Conservation (phyloP, 2,797 vertebrate species). For the Propithecus deckenii region DNA sequence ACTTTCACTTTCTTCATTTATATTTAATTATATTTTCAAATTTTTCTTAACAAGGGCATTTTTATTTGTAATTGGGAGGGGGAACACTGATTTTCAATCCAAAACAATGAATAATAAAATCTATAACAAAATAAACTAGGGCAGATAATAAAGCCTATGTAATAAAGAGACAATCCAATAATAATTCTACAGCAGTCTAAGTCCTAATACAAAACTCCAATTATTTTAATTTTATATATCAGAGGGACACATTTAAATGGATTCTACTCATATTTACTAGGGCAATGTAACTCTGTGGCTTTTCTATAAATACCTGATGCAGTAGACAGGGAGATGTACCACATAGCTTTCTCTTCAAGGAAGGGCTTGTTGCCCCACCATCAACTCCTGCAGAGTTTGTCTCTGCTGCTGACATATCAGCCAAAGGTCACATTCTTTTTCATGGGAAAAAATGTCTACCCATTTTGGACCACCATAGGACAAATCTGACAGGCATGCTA, state of each 20-base stretch:
- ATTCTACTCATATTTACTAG: neutral
- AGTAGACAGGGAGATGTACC: neutral
- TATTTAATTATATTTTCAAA: neutral
- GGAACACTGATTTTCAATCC: neutral
- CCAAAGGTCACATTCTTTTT: neutral
- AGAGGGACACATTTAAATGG: neutral
- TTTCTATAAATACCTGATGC: neutral
- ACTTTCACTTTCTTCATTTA: neutral
- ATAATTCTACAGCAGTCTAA: neutral
- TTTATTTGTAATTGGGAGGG: neutral
- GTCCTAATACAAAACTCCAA: neutral
- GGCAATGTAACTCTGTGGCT: neutral
- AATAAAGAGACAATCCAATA: neutral
- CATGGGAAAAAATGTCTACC: rapidly evolving
- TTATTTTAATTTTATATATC: neutral
- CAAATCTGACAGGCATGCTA: neutral
- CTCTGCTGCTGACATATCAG: neutral
- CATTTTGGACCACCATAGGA: neutral
- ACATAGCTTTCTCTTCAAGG: neutral
- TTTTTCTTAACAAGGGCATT: neutral
- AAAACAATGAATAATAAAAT: neutral
- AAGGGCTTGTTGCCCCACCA: neutral
- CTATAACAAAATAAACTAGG: neutral
- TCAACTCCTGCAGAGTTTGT: neutral
- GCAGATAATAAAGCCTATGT: neutral